Base-by-base conservation (phyloP, 2,797 vertebrate species). In the Cynopterus sphinx region DNA sequence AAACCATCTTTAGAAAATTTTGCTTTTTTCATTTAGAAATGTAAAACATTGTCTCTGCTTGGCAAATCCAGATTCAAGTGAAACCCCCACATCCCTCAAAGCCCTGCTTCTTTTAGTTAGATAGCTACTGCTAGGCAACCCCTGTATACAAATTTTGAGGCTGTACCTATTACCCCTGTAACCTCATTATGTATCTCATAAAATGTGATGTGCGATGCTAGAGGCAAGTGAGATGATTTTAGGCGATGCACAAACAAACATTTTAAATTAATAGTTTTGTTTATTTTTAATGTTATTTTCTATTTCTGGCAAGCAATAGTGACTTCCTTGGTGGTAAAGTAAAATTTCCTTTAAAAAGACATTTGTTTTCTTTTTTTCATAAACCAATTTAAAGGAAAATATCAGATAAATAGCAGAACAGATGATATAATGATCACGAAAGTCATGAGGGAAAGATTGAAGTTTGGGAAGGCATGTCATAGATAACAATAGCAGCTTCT, bases 231-330 rank as follows among this genome's bases (percentile, higher is more conserved):
- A 79, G 26, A 65, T 39, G 36, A 85, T 81, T 86, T 90, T 68
- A 77, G 65, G 17, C 43, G 55, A 55, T 61, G 36, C 63, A 82
- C 13, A 11, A 68, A 77, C 70, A 85, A 70, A 77, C 67, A 61
- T 70, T 88, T 79, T 19, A 71, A 79, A 77, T 31, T 73, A 71
- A 63, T 43, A 43, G 33, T 89, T 92, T 63, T 74, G 36, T 71
- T 95, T 92, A 78, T 90, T 73, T 92, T 94, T 90, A 85, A 67
- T 68, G 3, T 73, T 61, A 77, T 53, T 13, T 22, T 94, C 88
- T 90, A 74, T 94, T 84, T 68, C 89, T 92, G 88, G 33, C 67
- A 53, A 79, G 61, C 17, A 31, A 81, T 67, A 39, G 36, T 61
- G 49, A 55, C 55, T 75, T 94, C n/a, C 77, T 90, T 87, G 57